Base-by-base conservation (phyloP, 2,113 vertebrate species). In the Saccopteryx bilineata region DNA sequence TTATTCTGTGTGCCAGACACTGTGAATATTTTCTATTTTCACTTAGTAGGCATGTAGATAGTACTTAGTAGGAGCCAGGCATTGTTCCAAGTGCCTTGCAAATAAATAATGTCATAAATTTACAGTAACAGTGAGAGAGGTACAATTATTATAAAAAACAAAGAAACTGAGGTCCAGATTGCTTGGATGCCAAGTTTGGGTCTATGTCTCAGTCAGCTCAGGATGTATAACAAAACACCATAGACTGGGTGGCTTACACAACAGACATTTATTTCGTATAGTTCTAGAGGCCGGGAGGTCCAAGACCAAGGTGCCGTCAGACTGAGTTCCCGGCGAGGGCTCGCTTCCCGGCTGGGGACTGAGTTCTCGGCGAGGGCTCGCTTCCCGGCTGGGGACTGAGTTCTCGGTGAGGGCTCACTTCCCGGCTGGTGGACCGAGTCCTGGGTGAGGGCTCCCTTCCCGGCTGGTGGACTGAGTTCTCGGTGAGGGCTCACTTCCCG, bases 1-100 rank as follows among this genome's bases (percentile, higher is more conserved):
- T 54, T 75, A 58, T 96, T 94, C 66, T 83, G 21, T 78, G 54
- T 39, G n/a, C 21, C 31, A 79, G 71, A 12, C 18, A 31, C 71
- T 87, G 71, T 63, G 39, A 90, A 58, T 85, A 61, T 48, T 69
- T 89, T 80, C 26, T 90, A 1, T 91, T 96, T 96, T 61, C 50
- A 76, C 24, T 69, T 60, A 71, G 48, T 33, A 94, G 79, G 68
- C 19, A 58, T 76, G 92, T 86, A 58, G 58, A 28, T 60, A 52
- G 54, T 71, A 28, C 65, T 82, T 54, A 56, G 26, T 61, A 75
- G 23, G 56, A 91, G 19, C 19, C 87, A 39, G 65, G 18, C n/a
- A 56, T 28, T 63, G 60, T 82, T 66, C 31, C 63, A 82, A 23
- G 39, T 78, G 56, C 19, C 54, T 84, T 71, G 79, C 21, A 79